A percentile compares a stretch with the other conserved stretches of the same genome.
Evolutionary conservation across 92 coral and sea anemone species (phyloP).

Genomic region (Blastomussa wellsi): DNA sequence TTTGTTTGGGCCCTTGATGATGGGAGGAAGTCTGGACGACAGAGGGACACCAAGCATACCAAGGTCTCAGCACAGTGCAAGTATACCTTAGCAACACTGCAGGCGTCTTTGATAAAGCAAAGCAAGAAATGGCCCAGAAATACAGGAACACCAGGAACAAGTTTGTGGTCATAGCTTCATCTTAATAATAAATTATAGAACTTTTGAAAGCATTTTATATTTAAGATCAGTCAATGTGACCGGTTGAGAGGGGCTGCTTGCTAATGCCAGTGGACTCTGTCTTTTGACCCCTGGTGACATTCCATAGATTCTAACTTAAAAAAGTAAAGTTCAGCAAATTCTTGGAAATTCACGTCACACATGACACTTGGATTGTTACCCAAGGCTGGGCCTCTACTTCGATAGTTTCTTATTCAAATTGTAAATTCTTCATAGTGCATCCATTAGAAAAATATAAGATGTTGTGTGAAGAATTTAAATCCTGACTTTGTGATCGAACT

Average conservation of each 20-base stretch:
- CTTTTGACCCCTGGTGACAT: background rate
- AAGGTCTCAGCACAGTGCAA: background rate
- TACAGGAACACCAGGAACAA: background rate
- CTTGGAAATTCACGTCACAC: background rate
- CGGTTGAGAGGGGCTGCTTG: too few relatives aligned
- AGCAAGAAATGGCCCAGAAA: background rate
- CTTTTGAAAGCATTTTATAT: background rate
- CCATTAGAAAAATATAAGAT: background rate
- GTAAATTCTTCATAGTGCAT: background rate
- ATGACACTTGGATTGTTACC: background rate
- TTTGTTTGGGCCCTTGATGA: background rate
- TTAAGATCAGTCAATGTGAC: background rate
- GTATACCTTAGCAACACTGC: background rate
- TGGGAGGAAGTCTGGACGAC: background rate
- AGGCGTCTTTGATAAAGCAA: background rate
- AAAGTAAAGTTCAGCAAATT: background rate
- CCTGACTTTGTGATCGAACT: background rate
- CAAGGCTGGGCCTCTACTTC: background rate
- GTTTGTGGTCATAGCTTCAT: background rate
- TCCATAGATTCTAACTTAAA: background rate
- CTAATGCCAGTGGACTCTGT: background rate
- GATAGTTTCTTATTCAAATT: background rate
- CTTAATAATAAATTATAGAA: background rate
- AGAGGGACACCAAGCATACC: background rate
- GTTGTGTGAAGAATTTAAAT: background rate